phyloP scores from a whole-genome alignment of 2,797 vertebrate genomes.

The Artibeus jamaicensis region DNA sequence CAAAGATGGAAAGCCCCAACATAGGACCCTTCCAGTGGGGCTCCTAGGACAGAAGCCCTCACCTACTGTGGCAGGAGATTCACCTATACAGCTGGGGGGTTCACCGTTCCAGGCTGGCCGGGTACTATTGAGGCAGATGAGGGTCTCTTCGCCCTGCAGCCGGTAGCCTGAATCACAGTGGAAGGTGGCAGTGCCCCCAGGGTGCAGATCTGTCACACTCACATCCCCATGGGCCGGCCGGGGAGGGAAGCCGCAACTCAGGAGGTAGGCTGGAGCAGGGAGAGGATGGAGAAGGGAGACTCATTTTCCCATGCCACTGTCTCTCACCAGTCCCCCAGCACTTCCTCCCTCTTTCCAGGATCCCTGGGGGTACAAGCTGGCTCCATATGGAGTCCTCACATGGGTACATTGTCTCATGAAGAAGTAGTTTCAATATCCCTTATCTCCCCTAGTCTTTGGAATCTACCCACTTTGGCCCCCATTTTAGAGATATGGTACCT shows the following conservation, averaged over 20 bases:
- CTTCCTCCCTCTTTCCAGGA: background rate
- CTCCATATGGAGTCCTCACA: background rate
- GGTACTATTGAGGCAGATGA: constrained; percentile 90
- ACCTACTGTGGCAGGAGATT: background rate
- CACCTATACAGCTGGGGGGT: constrained; percentile 80
- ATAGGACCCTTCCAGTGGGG: background rate
- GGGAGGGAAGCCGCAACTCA: constrained; percentile 91
- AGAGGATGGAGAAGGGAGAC: background rate
- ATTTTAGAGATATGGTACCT: background rate
- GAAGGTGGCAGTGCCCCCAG: constrained; percentile 92
- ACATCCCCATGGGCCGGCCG: constrained; percentile 91
- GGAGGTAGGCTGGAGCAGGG: constrained; percentile 87
- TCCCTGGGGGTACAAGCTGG: too few relatives aligned
- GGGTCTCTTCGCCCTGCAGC: constrained; percentile 90
- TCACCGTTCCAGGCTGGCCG: constrained; percentile 90
- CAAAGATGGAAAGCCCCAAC: background rate
- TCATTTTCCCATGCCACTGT: background rate
- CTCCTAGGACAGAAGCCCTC: background rate
- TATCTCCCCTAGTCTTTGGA: background rate
- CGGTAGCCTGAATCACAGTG: constrained; percentile 93
- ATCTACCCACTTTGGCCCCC: background rate
- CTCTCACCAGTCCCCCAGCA: background rate
- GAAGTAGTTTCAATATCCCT: background rate
- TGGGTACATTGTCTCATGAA: background rate
- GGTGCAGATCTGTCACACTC: constrained; percentile 92